Evolutionary conservation across 2,888 invertebrate species (phyloP).

Genomic region (Branchellion lobata): DNA sequence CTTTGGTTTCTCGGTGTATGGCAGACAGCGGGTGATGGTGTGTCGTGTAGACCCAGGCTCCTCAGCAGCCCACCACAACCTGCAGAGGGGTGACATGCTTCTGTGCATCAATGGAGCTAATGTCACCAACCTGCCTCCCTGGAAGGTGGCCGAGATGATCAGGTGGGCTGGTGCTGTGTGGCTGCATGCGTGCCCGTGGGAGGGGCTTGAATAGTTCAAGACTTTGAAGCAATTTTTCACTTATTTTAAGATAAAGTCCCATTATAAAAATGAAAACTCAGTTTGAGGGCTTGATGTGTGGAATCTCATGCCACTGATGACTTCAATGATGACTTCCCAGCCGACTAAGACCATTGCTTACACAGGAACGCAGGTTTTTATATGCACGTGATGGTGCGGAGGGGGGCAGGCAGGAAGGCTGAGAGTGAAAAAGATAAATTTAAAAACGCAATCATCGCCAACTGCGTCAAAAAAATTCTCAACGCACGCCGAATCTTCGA

Average conservation of each 20-base stretch:
- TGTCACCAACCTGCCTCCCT: neutral
- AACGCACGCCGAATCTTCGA: neutral
- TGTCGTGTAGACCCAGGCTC: constrained; percentile 20
- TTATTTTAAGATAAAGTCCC: neutral
- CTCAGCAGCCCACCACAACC: neutral
- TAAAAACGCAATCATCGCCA: constrained; percentile 33
- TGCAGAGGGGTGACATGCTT: constrained; percentile 19
- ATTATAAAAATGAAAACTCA: neutral
- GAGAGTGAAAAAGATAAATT: constrained; percentile 29
- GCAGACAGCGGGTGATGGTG: constrained; percentile 8
- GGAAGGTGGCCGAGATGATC: constrained; percentile 19
- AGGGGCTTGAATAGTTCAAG: neutral
- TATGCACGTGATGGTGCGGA: constrained; percentile 12
- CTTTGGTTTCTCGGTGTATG: constrained; percentile 31
- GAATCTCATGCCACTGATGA: neutral
- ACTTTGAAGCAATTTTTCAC: neutral
- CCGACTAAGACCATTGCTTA: too few relatives aligned
- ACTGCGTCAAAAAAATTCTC: constrained; percentile 26
- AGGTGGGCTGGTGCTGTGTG: constrained; percentile 8
- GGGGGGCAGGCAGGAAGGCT: neutral
- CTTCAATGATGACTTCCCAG: too few relatives aligned
- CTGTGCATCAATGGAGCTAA: constrained; percentile 5
- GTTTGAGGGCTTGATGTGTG: neutral
- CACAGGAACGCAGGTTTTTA: constrained; percentile 19
- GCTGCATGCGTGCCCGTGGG: neutral